Base-by-base conservation (phyloP, 2,888 invertebrate genomes). In the Apomyelois bistriatella region DNA sequence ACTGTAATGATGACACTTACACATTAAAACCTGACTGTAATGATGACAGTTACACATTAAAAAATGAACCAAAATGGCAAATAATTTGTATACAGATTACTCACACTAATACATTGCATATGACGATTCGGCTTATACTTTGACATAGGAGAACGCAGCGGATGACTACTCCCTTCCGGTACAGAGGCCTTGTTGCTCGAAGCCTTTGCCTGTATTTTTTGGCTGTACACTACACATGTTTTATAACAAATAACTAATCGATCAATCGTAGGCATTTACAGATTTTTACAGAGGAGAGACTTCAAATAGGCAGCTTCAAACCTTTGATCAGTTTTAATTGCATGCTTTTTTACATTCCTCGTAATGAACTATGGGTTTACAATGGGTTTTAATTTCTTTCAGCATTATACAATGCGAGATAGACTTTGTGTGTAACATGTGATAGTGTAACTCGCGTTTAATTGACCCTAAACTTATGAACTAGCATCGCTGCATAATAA, bases 341-440 rank as follows among this genome's bases (percentile, higher is more conserved):
- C 62, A 61, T 63, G 58, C 57, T 69, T 61, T 67, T 72, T 70
- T 72, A 82, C 82, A 82, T 82, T 82, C 82, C 82, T 72, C 60
- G n/a, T 70, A 62, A 68, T 65, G 51, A 60, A 58, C 64, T 61
- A 59, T 62, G 65, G 64, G 56, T 62, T 61, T 60, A 61, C 61
- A 60, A 60, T 58, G 58, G 43, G 15, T 15, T 53, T 58, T 57
- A 42, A 47, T 58, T 59, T 61, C 60, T 56, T 43, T 52, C 53
- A 56, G 56, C 62, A 60, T 56, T 58, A 56, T 58, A 42, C 43
- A 43, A 59, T 59, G 65, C 62, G 60, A 64, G 55, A 60, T 59
- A 57, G 55, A 59, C 58, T 69, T 62, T 71, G 66, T 67, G 70
- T 74, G 68, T 71, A 61, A 69, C 63, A 69, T 82, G 81, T 83